phyloP scores from a whole-genome alignment of 2,797 vertebrate genomes.

The Tokudaia muenninki region DNA sequence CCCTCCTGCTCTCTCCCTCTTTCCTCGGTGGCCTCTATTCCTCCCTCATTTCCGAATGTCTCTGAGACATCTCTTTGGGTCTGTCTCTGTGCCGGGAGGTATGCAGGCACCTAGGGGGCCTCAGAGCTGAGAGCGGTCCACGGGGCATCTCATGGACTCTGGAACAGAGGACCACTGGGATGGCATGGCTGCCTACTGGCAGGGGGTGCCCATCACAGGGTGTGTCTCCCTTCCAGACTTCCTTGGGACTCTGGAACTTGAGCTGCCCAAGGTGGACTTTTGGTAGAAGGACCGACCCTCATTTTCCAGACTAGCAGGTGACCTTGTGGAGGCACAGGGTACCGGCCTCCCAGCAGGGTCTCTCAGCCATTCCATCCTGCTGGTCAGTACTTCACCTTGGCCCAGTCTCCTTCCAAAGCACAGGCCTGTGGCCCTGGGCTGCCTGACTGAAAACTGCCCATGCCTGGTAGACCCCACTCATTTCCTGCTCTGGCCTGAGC shows the following conservation, averaged over 20 bases:
- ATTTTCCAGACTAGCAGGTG: background rate
- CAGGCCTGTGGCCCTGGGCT: background rate
- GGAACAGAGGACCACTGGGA: rapidly evolving
- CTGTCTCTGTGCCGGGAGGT: background rate
- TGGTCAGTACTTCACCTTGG: background rate
- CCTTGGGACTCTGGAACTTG: background rate
- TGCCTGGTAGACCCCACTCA: background rate
- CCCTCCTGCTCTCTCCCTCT: background rate
- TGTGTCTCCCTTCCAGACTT: background rate
- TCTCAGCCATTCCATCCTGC: background rate
- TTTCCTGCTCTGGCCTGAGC: background rate
- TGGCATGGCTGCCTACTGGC: background rate
- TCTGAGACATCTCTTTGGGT: background rate
- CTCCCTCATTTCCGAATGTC: background rate
- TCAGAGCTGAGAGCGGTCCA: rapidly evolving
- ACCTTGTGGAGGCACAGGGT: background rate
- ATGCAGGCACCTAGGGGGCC: too few relatives aligned
- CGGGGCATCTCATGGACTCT: rapidly evolving
- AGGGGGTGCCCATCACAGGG: rapidly evolving
- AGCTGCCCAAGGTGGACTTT: background rate
- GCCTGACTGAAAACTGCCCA: background rate
- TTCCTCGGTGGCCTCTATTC: background rate
- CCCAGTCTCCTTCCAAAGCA: background rate
- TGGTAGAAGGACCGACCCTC: background rate
- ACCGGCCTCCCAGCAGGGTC: background rate